A percentile compares a stretch with the other conserved stretches of the same genome.
Conservation (phyloP, 2,113 vertebrate species). For the Platysteira castanea region DNA sequence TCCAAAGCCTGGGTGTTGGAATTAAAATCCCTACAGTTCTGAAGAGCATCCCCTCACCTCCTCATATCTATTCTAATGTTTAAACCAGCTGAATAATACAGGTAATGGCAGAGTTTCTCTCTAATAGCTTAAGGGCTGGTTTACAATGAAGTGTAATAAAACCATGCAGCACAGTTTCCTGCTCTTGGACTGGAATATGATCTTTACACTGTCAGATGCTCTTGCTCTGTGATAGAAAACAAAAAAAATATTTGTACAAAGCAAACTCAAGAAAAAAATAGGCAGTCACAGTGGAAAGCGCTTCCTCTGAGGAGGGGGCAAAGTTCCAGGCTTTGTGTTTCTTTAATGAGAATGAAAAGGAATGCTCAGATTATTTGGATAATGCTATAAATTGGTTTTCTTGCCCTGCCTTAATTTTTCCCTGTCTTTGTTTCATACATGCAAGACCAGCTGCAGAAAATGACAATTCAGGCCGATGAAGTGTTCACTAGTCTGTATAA, state of each 20-base stretch:
- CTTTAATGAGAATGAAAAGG: neutral
- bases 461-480: neutral
- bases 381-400: neutral
- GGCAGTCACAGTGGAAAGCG: neutral
- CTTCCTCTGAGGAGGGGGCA: neutral
- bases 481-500: neutral
- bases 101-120: neutral
- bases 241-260: neutral
- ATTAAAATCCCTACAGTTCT: neutral
- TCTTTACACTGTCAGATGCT: neutral
- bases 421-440: neutral
- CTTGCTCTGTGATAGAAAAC: neutral
- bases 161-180: neutral
- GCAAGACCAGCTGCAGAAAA: neutral
- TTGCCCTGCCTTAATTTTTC: neutral
- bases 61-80: neutral
- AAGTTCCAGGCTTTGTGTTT: neutral
- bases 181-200: neutral
- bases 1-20: neutral
- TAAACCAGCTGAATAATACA: neutral
- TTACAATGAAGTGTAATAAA: slow-evolving; percentile 7
- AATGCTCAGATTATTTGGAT: neutral
- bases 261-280: slow-evolving; percentile 31
- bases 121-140: neutral
- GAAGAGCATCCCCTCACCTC: neutral